A percentile compares a stretch with the other conserved stretches of the same genome.
Conservation (phyloP, 2,797 vertebrate species). For the Mormyrus proboscirostris region DNA sequence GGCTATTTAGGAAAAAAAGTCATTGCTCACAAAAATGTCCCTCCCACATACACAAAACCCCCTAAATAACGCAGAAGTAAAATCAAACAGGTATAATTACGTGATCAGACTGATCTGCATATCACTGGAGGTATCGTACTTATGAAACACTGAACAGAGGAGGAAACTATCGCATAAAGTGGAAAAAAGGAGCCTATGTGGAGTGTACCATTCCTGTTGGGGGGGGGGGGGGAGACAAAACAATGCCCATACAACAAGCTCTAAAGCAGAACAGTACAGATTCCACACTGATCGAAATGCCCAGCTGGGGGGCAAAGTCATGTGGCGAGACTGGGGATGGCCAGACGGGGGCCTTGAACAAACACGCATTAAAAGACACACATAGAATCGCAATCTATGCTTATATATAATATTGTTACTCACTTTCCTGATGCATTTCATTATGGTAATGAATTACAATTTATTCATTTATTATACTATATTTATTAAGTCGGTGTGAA, state of each 20-base stretch:
- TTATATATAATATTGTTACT: not conserved
- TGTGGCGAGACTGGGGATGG: slow-evolving; percentile 20
- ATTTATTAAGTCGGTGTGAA: not conserved
- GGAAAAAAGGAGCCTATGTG: not conserved
- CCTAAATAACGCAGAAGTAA: not conserved
- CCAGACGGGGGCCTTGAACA: not conserved
- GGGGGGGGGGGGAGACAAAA: not conserved
- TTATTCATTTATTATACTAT: not conserved
- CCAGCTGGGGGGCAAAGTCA: slow-evolving; percentile 22
- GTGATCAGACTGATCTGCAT: not conserved
- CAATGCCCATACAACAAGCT: not conserved
- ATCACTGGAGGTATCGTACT: not conserved
- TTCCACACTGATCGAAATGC: not conserved
- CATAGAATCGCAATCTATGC: not conserved
- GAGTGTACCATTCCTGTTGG: not conserved
- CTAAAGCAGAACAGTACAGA: not conserved
- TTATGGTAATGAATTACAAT: not conserved
- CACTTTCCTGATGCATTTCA: not conserved
- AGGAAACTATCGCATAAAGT: not conserved
- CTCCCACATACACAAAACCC: not conserved
- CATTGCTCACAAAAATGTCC: not conserved
- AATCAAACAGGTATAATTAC: not conserved
- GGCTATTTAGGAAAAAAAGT: not conserved
- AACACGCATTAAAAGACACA: not conserved
- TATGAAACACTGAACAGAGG: not conserved